phyloP scores from a whole-genome alignment of 2,113 vertebrate genomes.

The Paraplagusia blochii region DNA sequence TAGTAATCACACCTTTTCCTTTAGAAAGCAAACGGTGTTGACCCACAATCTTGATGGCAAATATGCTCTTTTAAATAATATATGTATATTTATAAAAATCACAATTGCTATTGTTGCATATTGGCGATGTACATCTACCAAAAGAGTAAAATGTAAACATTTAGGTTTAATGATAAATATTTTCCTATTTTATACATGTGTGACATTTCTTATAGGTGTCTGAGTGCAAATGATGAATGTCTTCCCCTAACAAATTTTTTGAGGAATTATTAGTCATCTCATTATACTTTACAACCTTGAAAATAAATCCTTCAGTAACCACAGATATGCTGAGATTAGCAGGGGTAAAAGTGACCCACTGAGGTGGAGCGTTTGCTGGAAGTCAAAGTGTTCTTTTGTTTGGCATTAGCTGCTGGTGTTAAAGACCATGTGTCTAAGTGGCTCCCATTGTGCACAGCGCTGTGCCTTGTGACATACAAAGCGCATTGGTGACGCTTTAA shows the following conservation, averaged over 20 bases:
- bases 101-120: no score
- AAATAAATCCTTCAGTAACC: slow-evolving; percentile 35
- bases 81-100: no score
- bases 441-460: slow-evolving; percentile 40
- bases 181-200: no score
- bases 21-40: no score
- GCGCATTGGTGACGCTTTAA: slow-evolving; percentile 49
- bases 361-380: slow-evolving; percentile 31
- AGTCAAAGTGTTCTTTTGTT: slow-evolving; percentile 42
- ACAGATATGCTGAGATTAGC: slow-evolving; percentile 21
- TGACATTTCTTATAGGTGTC: no score
- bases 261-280: slow-evolving; percentile 18
- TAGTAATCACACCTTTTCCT: no score
- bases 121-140: no score
- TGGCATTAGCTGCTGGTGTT: slow-evolving; percentile 36
- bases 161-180: no score
- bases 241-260: not conserved
- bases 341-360: slow-evolving; percentile 29
- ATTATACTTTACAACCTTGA: slow-evolving; percentile 19
- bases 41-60: no score
- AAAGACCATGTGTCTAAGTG: slow-evolving; percentile 40
- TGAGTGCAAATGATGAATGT: no score
- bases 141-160: no score
- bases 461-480: slow-evolving; percentile 57
- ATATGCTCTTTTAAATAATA: no score